A percentile compares a stretch with the other conserved stretches of the same genome.
These are phyloP conservation scores for Dufourea novaeangliae DNA, from an alignment of 1,140 invertebrate genomes.

Conservation along the genomic window DNA sequence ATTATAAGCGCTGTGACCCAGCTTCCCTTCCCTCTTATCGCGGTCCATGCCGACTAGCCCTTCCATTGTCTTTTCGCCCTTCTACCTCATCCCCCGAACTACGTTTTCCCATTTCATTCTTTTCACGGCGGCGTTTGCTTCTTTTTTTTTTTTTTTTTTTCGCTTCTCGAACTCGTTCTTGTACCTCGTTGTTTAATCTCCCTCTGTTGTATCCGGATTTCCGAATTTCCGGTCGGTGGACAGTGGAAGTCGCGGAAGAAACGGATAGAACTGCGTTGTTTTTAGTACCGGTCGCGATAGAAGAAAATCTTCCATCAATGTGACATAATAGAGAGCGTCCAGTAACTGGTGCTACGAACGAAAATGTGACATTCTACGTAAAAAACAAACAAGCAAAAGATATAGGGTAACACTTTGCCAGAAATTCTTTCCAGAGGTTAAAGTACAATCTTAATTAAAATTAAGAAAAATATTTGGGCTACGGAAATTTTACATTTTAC, in stretches of 20 bases:
- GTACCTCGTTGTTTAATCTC: conserved; percentile 56
- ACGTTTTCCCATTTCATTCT: conserved; percentile 11
- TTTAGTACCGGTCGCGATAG: too few relatives aligned
- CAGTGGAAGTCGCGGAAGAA: conserved; percentile 13
- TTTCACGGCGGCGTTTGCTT: neutral
- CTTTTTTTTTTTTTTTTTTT: too few relatives aligned
- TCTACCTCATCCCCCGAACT: conserved; percentile 9
- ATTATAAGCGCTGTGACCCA: conserved; percentile 49
- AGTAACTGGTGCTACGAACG: too few relatives aligned
- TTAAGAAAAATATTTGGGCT: too few relatives aligned
- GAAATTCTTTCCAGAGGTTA: too few relatives aligned
- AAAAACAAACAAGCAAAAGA: too few relatives aligned
- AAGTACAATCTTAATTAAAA: too few relatives aligned
- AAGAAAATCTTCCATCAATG: too few relatives aligned
- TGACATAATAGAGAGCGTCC: too few relatives aligned
- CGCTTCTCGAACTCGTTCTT: conserved; percentile 29
- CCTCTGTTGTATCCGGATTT: conserved; percentile 45
- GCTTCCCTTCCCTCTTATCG: conserved; percentile 7
- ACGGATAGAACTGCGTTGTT: neutral
- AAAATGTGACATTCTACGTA: too few relatives aligned
- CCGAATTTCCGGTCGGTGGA: conserved; percentile 16
- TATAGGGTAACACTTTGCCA: too few relatives aligned
- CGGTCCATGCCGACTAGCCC: conserved; percentile 19
- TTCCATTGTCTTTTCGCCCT: conserved; percentile 44
- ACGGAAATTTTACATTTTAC: too few relatives aligned